Evolutionary conservation across 1,140 invertebrate species (phyloP).

Genomic region (Geopemphigus sp.): DNA sequence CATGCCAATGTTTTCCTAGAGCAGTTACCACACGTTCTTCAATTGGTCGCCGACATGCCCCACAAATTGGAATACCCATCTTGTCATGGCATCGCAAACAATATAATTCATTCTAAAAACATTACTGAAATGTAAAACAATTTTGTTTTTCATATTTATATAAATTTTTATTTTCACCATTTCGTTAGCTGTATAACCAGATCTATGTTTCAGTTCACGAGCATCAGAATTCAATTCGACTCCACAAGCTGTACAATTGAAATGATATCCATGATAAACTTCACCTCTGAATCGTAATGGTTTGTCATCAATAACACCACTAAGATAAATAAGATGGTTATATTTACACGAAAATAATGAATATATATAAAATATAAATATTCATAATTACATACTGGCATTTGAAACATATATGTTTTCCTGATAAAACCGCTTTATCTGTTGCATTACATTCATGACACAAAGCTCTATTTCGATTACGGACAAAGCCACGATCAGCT

Average conservation of each 20-base stretch:
- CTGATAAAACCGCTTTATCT: conserved; percentile 90
- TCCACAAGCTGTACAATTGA: conserved; percentile 92
- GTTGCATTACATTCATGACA: conserved; percentile 96
- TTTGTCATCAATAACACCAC: conserved; percentile 93
- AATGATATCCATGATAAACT: conserved; percentile 98
- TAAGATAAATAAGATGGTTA: conserved; percentile 57
- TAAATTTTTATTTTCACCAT: conserved; percentile 60
- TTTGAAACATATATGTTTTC: conserved; percentile 97
- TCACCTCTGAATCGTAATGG: conserved; percentile 94
- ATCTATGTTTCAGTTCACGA: conserved; percentile 86
- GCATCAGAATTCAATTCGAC: conserved; percentile 86
- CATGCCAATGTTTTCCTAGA: conserved; percentile 99
- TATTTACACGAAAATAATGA: neutral
- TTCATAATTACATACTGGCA: conserved; percentile 76
- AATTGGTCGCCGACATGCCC: conserved; percentile 92
- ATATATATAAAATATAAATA: neutral
- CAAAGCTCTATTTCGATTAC: conserved; percentile 86
- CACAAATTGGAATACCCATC: conserved; percentile 97
- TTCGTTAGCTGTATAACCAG: conserved; percentile 86
- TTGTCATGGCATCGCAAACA: conserved; percentile 98
- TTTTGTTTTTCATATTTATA: conserved; percentile 32
- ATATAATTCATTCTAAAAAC: conserved; percentile 83
- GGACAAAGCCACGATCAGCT: conserved; percentile 96
- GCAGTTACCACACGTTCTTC: conserved; percentile 96
- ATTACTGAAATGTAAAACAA: neutral